Base-by-base conservation (phyloP, 2,888 invertebrate species). In the Rhamnusium bicolor region DNA sequence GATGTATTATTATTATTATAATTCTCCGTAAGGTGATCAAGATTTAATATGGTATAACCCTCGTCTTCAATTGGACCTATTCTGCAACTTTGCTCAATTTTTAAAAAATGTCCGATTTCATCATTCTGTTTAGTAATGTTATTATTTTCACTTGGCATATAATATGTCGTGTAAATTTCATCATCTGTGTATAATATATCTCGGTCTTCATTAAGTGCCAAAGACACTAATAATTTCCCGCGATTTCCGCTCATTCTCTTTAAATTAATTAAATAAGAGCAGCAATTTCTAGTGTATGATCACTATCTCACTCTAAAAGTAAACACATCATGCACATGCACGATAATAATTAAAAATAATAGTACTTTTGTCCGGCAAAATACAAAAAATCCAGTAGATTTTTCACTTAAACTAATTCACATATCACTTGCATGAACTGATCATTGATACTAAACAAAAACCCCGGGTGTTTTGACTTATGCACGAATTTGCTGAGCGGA, bases 101-200 rank as follows among this genome's bases (percentile, higher is more conserved):
- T 32, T 7, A 32, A 32, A 32, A 32, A 32, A 32, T 32, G 1
- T 32, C 8, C 29, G 29, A 32, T 32, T 32, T 32, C 29, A 32
- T 32, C 29, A 32, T 32, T 32, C 29, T 32, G 29, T 32, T 32
- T 32, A 32, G 29, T 8, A 32, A 32, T 32, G 8, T 32, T 49
- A 49, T 49, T 49, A 49, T 49, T 49, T 49, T 49, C 14, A 49
- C 49, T 49, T 49, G 14, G 49, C 49, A 49, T 18, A 46, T 46
- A 46, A n/a, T n/a, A n/a, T 5, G n/a, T 49, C 2, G 49, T 16
- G 49, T 14, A 49, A 49, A 49, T 18, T 5, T n/a, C 46, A 46
- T 46, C 46, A 46, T 49, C 49, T 49, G 49, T 14, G 18, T 2
- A 49, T 49, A 16, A 14, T 49, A 16, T 14, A 14, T 49, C 49